Percentiles rank a stretch among this genome's conserved stretches.
Conservation (phyloP, 2,797 vertebrate genomes). For the Smutsia temminckii region DNA sequence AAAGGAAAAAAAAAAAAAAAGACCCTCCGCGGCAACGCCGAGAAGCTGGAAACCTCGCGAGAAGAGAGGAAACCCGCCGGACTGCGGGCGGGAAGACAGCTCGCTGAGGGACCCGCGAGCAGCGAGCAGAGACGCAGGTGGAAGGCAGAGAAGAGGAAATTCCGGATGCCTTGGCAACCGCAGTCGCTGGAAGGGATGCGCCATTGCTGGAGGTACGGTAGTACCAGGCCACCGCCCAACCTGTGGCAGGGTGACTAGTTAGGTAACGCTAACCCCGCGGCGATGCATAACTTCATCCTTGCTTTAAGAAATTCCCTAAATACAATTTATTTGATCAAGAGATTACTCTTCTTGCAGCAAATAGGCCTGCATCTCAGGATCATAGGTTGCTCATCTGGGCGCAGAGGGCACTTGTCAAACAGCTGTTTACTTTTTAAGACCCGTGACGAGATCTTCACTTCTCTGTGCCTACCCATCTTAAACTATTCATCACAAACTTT, state of each 20-base stretch:
- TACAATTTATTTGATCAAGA: background rate
- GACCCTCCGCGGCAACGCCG: fast-evolving
- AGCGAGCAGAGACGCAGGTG: fast-evolving
- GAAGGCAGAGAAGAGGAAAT: fast-evolving
- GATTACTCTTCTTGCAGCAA: background rate
- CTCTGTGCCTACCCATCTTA: background rate
- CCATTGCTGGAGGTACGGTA: fast-evolving
- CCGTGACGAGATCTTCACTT: fast-evolving
- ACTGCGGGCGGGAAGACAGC: fast-evolving
- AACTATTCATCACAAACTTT: background rate
- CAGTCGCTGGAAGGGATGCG: fast-evolving
- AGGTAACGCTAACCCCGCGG: background rate
- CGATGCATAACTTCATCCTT: background rate
- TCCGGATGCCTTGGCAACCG: fast-evolving
- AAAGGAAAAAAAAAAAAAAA: fast-evolving
- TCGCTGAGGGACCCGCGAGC: background rate
- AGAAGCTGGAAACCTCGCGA: background rate
- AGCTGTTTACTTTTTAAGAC: background rate
- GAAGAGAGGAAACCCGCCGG: background rate
- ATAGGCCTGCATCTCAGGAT: background rate
- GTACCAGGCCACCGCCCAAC: fast-evolving
- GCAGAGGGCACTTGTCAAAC: background rate
- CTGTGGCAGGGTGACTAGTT: no score
- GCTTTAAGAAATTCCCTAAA: background rate
- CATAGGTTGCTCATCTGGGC: background rate